Evolutionary conservation across 2,888 invertebrate genomes (phyloP), one percentile per base, ranked within the genome.

Genomic region (Caenorhabditis angaria): DNA sequence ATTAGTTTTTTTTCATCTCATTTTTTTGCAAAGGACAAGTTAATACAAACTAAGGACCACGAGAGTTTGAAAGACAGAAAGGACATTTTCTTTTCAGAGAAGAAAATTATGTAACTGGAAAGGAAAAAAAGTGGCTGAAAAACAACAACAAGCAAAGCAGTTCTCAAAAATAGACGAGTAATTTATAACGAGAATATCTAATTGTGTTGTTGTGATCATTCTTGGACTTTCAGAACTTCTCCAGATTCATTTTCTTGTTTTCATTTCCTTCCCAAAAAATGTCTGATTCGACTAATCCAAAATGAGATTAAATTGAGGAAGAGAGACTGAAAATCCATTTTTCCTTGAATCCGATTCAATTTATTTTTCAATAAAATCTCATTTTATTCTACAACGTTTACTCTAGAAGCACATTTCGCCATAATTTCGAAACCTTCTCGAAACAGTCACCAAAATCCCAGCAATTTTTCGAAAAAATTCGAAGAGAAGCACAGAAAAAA

Each of bases 381-480:
- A n/a, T n/a, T n/a, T n/a, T n/a, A n/a, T n/a, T n/a, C n/a, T n/a
- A n/a, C n/a, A n/a, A n/a, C n/a, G n/a, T n/a, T n/a, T n/a, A n/a
- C n/a, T n/a, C 5, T 8, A 32, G 10, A 32, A 32, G 5, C 6
- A 32, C 5, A 32, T 32, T 32, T 10, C 32, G 5, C 6, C 32
- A 5, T 8, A 32, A 32, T 8, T 32, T 32, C 32, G 32, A 32
- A 32, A 32, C 5, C 10, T 10, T 32, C 32, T 32, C n/a, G n/a
- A n/a, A n/a, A n/a, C n/a, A n/a, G 32, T 32, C 32, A 32, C 32
- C 57, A 57, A n/a, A 32, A 20, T 41, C 14, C 41, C 48, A 60
- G 47, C 47, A 55, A 70, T 70, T 58, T n/a, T 70, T 70, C 70
- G 70, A 70, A 70, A 70, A 65, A 57, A 70, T 65, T 65, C 70